phyloP scores from a whole-genome alignment of 2,797 vertebrate species.

The Schizothorax lantsangensis region DNA sequence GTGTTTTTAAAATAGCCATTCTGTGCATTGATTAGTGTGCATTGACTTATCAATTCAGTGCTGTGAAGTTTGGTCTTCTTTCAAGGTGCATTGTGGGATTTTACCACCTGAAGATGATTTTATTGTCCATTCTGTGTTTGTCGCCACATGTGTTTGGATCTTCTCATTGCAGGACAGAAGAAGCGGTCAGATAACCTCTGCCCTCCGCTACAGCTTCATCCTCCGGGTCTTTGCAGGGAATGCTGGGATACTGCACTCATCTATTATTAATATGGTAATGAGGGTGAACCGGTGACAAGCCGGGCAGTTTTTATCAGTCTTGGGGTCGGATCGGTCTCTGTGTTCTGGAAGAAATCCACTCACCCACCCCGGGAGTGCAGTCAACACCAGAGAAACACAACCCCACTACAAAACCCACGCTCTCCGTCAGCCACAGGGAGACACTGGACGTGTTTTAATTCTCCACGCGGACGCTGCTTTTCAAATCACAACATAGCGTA shows the following conservation, averaged over 20 bases:
- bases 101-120: conserved; percentile 4
- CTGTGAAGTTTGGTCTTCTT: background rate
- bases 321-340: conserved; percentile 45
- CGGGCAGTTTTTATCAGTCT: conserved; percentile 65
- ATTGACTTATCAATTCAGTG: background rate
- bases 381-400: conserved; percentile 26
- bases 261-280: conserved; percentile 68
- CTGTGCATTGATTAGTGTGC: background rate
- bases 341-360: conserved; percentile 44
- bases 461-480: background rate
- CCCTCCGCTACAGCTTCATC: conserved; percentile 55
- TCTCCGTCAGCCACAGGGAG: background rate
- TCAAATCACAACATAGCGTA: background rate
- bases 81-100: conserved; percentile 10
- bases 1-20: background rate
- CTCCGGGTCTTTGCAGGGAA: conserved; percentile 47
- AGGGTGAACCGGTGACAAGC: conserved; percentile 62
- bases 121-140: conserved; percentile 26
- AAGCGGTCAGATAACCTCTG: conserved; percentile 63
- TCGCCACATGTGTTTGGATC: conserved; percentile 28
- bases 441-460: conserved; percentile 7
- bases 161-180: conserved; percentile 39
- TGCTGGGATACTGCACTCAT: conserved; percentile 54
- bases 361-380: conserved; percentile 43
- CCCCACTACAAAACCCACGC: background rate